Percentiles rank a stretch among this genome's conserved stretches.
These are phyloP conservation scores for Bursaphelenchus mucronatus DNA, from an alignment of 1,140 invertebrate species.

Conservation along the genomic window DNA sequence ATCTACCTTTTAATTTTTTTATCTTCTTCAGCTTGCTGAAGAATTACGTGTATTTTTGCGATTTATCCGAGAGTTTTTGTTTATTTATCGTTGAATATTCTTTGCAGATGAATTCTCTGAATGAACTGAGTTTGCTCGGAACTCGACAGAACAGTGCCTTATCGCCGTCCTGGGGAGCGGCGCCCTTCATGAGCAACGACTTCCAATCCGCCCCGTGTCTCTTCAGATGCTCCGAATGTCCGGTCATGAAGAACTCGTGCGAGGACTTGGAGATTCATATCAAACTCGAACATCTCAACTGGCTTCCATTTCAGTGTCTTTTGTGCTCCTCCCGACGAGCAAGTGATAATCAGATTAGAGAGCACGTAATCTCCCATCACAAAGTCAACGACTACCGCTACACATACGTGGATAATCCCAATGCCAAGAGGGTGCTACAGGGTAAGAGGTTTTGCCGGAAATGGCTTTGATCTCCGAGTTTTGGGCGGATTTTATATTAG, in stretches of 20 bases:
- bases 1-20: no score
- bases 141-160: no score
- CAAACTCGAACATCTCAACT: slow-evolving; percentile 58
- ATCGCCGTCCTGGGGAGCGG: not conserved
- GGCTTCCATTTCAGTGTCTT: slow-evolving; percentile 57
- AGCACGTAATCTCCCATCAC: slow-evolving; percentile 56
- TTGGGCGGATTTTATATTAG: no score
- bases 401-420: slow-evolving; percentile 52
- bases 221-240: slow-evolving; percentile 47
- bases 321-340: slow-evolving; percentile 46
- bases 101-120: no score
- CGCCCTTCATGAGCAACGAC: slow-evolving; percentile 10
- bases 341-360: slow-evolving; percentile 55
- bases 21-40: no score
- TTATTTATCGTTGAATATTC: no score
- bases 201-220: slow-evolving; percentile 3
- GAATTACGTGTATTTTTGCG: no score
- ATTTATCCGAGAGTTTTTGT: no score
- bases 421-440: slow-evolving; percentile 53
- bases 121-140: no score
- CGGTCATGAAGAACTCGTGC: slow-evolving; percentile 34
- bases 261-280: slow-evolving; percentile 44
- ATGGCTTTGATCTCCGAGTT: no score
- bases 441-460: no score
- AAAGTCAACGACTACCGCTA: slow-evolving; percentile 51